Evolutionary conservation across 1,140 invertebrate species (phyloP).

Genomic region (Octopus bimaculoides): DNA sequence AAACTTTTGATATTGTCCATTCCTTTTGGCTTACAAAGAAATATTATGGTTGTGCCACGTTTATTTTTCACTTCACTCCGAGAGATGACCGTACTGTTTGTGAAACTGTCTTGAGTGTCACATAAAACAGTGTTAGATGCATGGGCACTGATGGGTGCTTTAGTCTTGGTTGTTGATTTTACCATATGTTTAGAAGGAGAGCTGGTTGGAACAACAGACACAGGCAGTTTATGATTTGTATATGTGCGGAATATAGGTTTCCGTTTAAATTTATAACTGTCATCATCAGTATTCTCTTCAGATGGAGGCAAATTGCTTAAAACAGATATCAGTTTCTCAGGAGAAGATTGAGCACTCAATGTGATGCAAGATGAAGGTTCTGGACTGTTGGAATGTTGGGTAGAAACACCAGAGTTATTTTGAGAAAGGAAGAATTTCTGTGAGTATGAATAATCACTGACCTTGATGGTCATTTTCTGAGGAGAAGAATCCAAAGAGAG

Average conservation of each 20-base stretch:
- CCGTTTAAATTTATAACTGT: neutral
- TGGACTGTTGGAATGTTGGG: constrained; percentile 8
- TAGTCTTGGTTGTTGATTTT: neutral
- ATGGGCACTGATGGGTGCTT: neutral
- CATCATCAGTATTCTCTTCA: constrained; percentile 2
- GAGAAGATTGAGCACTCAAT: neutral
- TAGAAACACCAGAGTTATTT: neutral
- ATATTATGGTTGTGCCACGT: constrained; percentile 39
- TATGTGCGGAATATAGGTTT: neutral
- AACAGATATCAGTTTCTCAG: neutral
- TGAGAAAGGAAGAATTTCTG: constrained; percentile 6
- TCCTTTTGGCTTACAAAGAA: constrained; percentile 36
- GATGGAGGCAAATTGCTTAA: neutral
- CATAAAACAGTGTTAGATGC: neutral
- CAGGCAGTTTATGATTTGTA: neutral
- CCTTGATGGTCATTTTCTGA: neutral
- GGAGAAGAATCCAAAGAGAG: neutral
- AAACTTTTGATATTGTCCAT: constrained; percentile 4
- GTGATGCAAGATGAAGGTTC: neutral
- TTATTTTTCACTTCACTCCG: constrained; percentile 36
- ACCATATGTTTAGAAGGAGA: neutral
- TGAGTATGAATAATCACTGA: constrained; percentile 4
- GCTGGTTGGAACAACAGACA: neutral
- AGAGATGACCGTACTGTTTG: constrained; percentile 40
- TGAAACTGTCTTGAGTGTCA: constrained; percentile 30